phyloP scores from a whole-genome alignment of 2,888 invertebrate genomes.

The Panopea generosa region DNA sequence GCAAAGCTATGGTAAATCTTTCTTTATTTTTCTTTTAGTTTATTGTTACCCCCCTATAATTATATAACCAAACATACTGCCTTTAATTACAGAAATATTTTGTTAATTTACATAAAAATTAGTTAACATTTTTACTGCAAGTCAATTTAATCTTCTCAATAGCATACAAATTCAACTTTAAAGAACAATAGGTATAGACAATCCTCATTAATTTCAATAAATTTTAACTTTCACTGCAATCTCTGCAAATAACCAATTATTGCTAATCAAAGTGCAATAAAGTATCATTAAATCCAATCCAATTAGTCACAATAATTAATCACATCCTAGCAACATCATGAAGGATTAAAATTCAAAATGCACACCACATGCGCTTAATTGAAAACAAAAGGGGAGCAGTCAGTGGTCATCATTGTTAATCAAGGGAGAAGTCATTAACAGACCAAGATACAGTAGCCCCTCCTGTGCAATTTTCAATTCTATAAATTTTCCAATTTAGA shows the following conservation, averaged over 20 bases:
- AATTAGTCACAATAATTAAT: slow-evolving; percentile 37
- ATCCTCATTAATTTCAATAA: neutral
- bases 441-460: slow-evolving; percentile 20
- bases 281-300: slow-evolving; percentile 37
- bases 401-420: slow-evolving; percentile 41
- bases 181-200: no score
- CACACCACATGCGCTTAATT: slow-evolving; percentile 33
- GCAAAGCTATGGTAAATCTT: no score
- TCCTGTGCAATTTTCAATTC: slow-evolving; percentile 29
- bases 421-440: slow-evolving; percentile 39
- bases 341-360: neutral
- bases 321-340: slow-evolving; percentile 3
- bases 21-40: no score
- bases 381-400: slow-evolving; percentile 34
- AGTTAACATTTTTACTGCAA: no score
- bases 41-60: no score
- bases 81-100: no score
- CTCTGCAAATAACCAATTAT: neutral
- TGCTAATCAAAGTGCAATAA: slow-evolving; percentile 19
- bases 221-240: neutral
- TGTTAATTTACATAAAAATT: no score
- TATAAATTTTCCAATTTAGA: slow-evolving; percentile 18
- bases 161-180: no score
- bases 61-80: no score
- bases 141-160: no score